phyloP scores from a whole-genome alignment of 2,888 invertebrate species.

The Tiphia femorata region DNA sequence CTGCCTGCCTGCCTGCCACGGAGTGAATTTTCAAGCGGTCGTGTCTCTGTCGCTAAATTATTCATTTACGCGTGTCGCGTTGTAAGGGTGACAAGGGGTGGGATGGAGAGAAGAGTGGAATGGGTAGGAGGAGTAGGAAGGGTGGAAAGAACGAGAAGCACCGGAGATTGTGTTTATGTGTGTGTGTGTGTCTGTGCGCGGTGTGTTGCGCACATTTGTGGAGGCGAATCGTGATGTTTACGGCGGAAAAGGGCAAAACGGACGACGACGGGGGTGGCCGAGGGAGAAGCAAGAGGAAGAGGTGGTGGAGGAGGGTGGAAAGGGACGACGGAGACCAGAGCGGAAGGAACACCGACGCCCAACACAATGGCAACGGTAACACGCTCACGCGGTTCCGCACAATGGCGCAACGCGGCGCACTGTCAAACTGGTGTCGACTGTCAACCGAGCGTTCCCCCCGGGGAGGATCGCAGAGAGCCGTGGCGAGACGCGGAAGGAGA shows the following conservation, averaged over 20 bases:
- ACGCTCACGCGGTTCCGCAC: slow-evolving; percentile 63
- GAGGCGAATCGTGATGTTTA: too few species aligned
- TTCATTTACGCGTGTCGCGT: slow-evolving; percentile 43
- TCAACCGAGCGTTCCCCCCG: slow-evolving; percentile 56
- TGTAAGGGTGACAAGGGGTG: background rate
- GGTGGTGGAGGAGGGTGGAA: slow-evolving; percentile 15
- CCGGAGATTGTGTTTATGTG: too few species aligned
- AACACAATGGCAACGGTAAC: slow-evolving; percentile 58
- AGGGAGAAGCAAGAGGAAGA: background rate
- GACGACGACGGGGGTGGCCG: background rate
- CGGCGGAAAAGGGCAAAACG: too few species aligned
- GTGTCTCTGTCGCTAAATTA: slow-evolving; percentile 45
- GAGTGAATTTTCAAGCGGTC: slow-evolving; percentile 26
- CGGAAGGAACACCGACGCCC: too few species aligned
- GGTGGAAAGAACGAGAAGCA: background rate
- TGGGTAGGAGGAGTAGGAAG: background rate
- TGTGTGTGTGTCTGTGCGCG: too few species aligned
- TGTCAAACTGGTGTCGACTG: slow-evolving; percentile 68
- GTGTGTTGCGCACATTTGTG: too few species aligned
- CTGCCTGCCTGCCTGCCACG: background rate
- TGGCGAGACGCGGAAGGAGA: too few species aligned
- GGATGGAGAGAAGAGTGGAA: slow-evolving; percentile 3
- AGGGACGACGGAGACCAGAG: too few species aligned
- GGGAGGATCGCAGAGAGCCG: too few species aligned
- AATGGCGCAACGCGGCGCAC: slow-evolving; percentile 58